Base-by-base conservation (phyloP, 2,888 invertebrate species). In the Rotaria macrura region DNA sequence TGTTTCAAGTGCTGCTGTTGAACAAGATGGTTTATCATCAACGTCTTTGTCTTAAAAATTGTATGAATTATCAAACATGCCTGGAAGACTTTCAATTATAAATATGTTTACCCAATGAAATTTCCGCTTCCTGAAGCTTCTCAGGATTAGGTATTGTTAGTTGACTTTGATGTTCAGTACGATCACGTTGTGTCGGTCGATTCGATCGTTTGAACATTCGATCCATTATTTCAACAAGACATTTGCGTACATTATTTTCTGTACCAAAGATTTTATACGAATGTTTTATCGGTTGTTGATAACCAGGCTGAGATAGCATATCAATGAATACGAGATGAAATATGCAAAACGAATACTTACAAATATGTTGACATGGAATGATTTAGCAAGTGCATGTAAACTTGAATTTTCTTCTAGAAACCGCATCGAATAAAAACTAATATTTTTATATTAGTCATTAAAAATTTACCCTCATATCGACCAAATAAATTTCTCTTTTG, bases 241-340 rank as follows among this genome's bases (percentile, higher is more conserved):
- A 79, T 79, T 40, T 79, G 23, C 43, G 79, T 3, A 79, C 43
- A n/a, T 79, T 79, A 25, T 2, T 23, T 79, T 79, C 79, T 38
- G 79, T 79, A 25, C 79, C 79, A n/a, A 79, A 79, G 43, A 79
- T 40, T 43, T 79, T 79, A 23, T 79, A 79, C 4, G 79, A 79
- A 79, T 79, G 79, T 79, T 79, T 79, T 9, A 1, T 25, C 3
- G 43, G 4, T 6, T 79, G 38, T 79, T 79, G 79, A 79, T 79
- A 79, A 79, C 79, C 79, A 79, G 79, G 25, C 79, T 79, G 23
- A 79, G 17, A 65, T 25, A 40, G 12, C 7, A 79, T 40, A 43
- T 6, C 10, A n/a, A 79, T 43, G 12, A 25, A 38, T 12, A 17
- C 9, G 1, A 23, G 43, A 25, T 43, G 1, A 9, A 79, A 25